Evolutionary conservation across 1,140 invertebrate genomes (phyloP).

Genomic region (Drosophila lacteicornis): DNA sequence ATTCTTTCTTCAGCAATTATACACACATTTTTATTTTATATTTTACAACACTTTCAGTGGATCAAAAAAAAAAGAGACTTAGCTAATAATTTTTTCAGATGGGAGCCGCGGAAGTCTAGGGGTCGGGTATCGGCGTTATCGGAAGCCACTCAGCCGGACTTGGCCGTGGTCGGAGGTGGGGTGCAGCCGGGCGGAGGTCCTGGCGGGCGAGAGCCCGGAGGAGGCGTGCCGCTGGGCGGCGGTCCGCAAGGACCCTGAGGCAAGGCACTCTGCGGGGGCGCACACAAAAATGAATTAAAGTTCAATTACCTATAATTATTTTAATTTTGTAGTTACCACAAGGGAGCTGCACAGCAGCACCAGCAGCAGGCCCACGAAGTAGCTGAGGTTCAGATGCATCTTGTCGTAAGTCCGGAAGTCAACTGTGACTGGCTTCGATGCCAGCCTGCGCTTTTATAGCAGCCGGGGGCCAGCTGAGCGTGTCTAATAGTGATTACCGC

Average conservation of each 20-base stretch:
- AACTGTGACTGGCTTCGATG: conserved; percentile 4
- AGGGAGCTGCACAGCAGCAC: conserved; percentile 47
- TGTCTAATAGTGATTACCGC: conserved; percentile 45
- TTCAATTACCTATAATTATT: background rate
- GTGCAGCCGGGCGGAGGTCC: conserved; percentile 52
- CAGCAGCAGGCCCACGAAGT: conserved; percentile 49
- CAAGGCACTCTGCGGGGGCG: conserved; percentile 24
- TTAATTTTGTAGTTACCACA: conserved; percentile 44
- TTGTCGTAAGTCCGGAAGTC: conserved; percentile 11
- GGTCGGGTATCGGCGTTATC: background rate
- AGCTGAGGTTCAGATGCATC: conserved; percentile 63
- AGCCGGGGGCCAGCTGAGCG: conserved; percentile 17
- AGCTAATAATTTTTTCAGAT: conserved; percentile 13
- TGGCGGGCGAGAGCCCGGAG: conserved; percentile 51
- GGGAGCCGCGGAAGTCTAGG: background rate
- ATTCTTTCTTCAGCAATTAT: conserved; percentile 4
- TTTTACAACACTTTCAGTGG: background rate
- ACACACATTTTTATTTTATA: conserved; percentile 19
- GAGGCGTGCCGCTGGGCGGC: conserved; percentile 60
- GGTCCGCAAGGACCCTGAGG: conserved; percentile 60
- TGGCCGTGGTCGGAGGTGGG: conserved; percentile 59
- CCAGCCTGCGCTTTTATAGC: conserved; percentile 36
- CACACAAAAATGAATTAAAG: background rate
- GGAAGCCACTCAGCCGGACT: conserved; percentile 29
- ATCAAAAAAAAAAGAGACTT: conserved; percentile 17